Base-by-base conservation (phyloP, 2,113 vertebrate species). In the Callopanchax toddi region DNA sequence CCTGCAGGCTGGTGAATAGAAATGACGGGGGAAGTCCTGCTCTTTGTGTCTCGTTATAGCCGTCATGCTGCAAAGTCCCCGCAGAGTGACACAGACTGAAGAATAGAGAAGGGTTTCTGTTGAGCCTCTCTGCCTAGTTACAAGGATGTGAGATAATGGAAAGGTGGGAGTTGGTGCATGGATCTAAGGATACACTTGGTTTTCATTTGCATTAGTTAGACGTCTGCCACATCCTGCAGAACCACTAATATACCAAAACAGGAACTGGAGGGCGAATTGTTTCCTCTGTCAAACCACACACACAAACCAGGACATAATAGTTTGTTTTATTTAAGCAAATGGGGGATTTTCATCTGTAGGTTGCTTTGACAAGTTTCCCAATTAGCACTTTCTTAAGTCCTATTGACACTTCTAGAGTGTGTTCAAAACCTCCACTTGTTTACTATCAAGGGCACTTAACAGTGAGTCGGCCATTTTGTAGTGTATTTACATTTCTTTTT, bases 161-260 rank as follows among this genome's bases (percentile, higher is more conserved):
- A 67, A 57, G 55, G 60, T 60, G 32, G 36, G 45, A 76, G n/a
- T 46, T 62, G 36, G 7, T 56, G 53, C 59, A 57, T 44, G 20
- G 36, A 18, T 73, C 73, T 68, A 73, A 73, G 75, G 87, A 71
- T 72, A 72, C 88, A 89, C 63, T 56, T 90, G 87, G 74, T 78
- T 87, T 82, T 81, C 62, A 85, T 90, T 83, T 77, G 45, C 53
- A 76, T 62, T 48, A 22, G 63, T 67, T 78, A 49, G 73, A 65
- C 21, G 49, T 40, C 22, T 57, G 34, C 63, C 67, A 86, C 70
- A 68, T 82, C 79, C 68, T 81, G 65, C 63, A 62, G 44, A 48
- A 39, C 22, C 63, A 54, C 63, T 66, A 56, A 77, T 45, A 62
- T 23, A 73, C 56, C 59, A 71, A 79, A 76, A 44, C 67, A n/a